Evolutionary conservation across 2,888 invertebrate species (phyloP).

Genomic region (Aethes cnicana): DNA sequence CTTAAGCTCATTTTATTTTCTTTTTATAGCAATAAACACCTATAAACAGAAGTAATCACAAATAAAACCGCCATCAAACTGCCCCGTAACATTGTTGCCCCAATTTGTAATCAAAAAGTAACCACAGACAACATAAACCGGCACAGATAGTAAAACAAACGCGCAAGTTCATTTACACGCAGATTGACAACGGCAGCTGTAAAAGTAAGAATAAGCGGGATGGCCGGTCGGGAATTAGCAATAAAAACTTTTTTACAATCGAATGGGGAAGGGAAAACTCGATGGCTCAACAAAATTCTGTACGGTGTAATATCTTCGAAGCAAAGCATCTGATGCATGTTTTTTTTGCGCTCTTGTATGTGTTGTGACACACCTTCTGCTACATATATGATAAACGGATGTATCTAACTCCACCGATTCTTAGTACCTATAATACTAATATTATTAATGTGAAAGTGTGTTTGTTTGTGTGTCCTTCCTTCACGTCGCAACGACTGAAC

Average conservation of each 20-base stretch:
- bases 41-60: neutral
- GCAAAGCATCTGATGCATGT: too few species aligned
- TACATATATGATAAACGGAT: too few species aligned
- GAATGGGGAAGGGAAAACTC: constrained; percentile 27
- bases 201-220: constrained; percentile 52
- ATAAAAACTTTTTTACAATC: constrained; percentile 79
- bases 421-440: too few species aligned
- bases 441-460: too few species aligned
- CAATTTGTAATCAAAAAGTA: constrained; percentile 34
- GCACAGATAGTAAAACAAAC: constrained; percentile 60
- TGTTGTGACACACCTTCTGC: too few species aligned
- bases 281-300: too few species aligned
- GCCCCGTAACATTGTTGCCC: constrained; percentile 11
- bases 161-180: constrained; percentile 59
- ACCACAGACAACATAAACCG: constrained; percentile 43
- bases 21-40: neutral
- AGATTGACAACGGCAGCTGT: constrained; percentile 59
- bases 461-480: too few species aligned
- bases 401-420: too few species aligned
- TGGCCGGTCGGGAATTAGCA: constrained; percentile 61
- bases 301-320: too few species aligned
- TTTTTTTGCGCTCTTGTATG: too few species aligned
- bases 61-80: constrained; percentile 14
- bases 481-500: too few species aligned
- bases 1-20: too few species aligned